Conservation (phyloP, 2,888 invertebrate species). For the Volucella zonaria region DNA sequence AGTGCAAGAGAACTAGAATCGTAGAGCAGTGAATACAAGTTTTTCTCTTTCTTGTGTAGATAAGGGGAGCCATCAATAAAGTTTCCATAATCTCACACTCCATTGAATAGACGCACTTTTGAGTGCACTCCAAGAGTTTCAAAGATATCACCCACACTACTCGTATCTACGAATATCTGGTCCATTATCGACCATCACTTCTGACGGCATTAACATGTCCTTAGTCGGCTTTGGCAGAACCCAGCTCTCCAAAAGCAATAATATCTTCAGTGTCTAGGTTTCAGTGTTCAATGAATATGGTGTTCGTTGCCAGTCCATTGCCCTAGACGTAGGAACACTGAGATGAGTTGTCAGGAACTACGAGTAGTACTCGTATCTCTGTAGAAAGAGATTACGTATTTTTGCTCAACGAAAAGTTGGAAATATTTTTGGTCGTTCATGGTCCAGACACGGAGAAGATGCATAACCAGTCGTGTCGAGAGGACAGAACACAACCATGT, state of each 20-base stretch:
- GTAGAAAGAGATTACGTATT: slow-evolving; percentile 17
- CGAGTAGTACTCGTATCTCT: slow-evolving; percentile 26
- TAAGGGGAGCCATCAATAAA: slow-evolving; percentile 6
- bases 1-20: not conserved
- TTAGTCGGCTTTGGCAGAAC: not conserved
- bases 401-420: slow-evolving; percentile 9
- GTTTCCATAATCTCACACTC: slow-evolving; percentile 36
- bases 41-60: not conserved
- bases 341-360: slow-evolving; percentile 34
- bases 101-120: slow-evolving; percentile 39
- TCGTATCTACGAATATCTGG: not conserved
- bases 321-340: not conserved
- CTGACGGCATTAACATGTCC: slow-evolving; percentile 37
- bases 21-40: not conserved
- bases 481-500: slow-evolving; percentile 36
- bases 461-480: not conserved
- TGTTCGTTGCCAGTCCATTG: not conserved
- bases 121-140: not conserved
- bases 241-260: not conserved
- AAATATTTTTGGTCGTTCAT: slow-evolving; percentile 15
- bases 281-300: too few relatives aligned
- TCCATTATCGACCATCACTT: slow-evolving; percentile 14
- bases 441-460: slow-evolving; percentile 12
- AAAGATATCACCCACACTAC: too few relatives aligned
- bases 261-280: too few relatives aligned